phyloP scores from a whole-genome alignment of 1,140 invertebrate genomes.

The Calycopis cecrops region DNA sequence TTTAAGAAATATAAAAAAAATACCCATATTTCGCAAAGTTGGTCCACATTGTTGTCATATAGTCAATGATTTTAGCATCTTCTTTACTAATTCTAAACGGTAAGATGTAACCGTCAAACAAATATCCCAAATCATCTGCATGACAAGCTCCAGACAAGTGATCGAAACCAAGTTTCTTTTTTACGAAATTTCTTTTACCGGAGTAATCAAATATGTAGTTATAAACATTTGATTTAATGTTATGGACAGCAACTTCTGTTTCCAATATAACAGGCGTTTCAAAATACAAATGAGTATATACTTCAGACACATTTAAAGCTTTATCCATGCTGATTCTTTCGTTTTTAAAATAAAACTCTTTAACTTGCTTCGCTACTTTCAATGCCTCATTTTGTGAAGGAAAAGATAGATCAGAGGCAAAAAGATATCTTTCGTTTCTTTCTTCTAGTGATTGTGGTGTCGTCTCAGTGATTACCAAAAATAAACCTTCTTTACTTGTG shows the following conservation, averaged over 20 bases:
- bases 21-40: slow-evolving; percentile 66
- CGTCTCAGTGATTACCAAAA: slow-evolving; percentile 38
- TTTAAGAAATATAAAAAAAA: slow-evolving; percentile 12
- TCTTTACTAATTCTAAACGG: slow-evolving; percentile 20
- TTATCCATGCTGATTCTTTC: slow-evolving; percentile 39
- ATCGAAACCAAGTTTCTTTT: slow-evolving; percentile 31
- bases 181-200: slow-evolving; percentile 50
- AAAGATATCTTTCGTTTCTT: slow-evolving; percentile 47
- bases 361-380: slow-evolving; percentile 28
- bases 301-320: slow-evolving; percentile 39
- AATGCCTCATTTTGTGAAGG: slow-evolving; percentile 34
- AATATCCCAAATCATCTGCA: slow-evolving; percentile 59
- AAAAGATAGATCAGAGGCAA: slow-evolving; percentile 58
- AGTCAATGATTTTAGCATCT: slow-evolving; percentile 8
- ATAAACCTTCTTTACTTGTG: slow-evolving; percentile 55
- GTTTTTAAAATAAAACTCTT: slow-evolving; percentile 54
- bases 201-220: slow-evolving; percentile 59
- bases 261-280: slow-evolving; percentile 53
- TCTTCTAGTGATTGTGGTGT: slow-evolving; percentile 37
- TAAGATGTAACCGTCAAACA: slow-evolving; percentile 40
- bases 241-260: slow-evolving; percentile 33
- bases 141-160: slow-evolving; percentile 49
- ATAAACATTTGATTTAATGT: slow-evolving; percentile 36
- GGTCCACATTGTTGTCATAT: slow-evolving; percentile 55
- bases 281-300: slow-evolving; percentile 58